These are phyloP conservation scores for Tarsius wallacei DNA, from an alignment of 2,797 vertebrate species.

Conservation along the genomic window DNA sequence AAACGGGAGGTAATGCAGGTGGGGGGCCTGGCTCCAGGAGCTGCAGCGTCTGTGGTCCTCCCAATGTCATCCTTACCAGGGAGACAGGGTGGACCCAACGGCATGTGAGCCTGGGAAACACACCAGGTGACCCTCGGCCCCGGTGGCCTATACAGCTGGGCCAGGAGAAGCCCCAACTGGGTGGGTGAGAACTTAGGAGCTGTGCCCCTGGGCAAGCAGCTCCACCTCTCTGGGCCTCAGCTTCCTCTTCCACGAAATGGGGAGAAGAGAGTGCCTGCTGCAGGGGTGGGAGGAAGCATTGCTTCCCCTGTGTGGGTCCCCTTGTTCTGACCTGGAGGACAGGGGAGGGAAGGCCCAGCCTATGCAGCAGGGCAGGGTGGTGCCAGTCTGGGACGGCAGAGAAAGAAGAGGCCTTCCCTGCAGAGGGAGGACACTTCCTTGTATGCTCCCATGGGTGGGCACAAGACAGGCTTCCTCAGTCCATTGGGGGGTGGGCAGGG, in stretches of 20 bases:
- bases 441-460: neutral
- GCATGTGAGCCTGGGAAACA: neutral
- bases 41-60: neutral
- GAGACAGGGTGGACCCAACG: neutral
- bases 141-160: no score
- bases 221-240: neutral
- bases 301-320: rapidly evolving
- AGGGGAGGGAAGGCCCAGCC: neutral
- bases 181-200: neutral
- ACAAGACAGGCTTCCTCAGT: neutral
- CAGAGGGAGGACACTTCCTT: neutral
- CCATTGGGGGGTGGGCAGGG: neutral
- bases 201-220: neutral
- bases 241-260: neutral
- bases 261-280: neutral
- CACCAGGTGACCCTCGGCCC: neutral
- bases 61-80: neutral
- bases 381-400: neutral
- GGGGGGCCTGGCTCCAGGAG: neutral
- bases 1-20: neutral
- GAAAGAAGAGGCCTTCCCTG: neutral
- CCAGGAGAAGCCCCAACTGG: no score
- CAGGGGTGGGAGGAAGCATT: neutral
- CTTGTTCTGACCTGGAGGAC: neutral
- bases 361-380: neutral